Evolutionary conservation across 2,113 vertebrate genomes (phyloP).

Genomic region (Cyprinodon tularosa): DNA sequence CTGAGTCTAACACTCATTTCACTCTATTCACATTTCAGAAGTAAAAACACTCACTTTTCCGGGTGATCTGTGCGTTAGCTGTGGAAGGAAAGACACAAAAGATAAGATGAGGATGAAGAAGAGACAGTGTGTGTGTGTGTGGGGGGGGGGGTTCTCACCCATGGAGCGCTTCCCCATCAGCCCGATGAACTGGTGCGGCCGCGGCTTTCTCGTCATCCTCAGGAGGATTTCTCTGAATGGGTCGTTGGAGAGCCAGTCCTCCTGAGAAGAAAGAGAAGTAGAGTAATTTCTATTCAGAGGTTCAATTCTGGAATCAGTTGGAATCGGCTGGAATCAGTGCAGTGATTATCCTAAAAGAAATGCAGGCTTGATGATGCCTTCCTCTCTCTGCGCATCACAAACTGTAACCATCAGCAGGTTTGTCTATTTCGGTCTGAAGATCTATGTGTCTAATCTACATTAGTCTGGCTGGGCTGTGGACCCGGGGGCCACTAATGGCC

Average conservation of each 20-base stretch:
- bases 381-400: too few relatives aligned
- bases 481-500: slow-evolving; percentile 20
- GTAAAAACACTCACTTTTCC: slow-evolving; percentile 89
- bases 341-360: too few relatives aligned
- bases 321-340: too few relatives aligned
- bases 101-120: background rate
- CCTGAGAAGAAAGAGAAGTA: slow-evolving; percentile 48
- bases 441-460: slow-evolving; percentile 26
- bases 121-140: too few relatives aligned
- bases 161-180: slow-evolving; percentile 95
- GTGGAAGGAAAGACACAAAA: slow-evolving; percentile 9
- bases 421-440: slow-evolving; percentile 8
- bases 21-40: background rate
- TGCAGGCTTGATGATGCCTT: too few relatives aligned
- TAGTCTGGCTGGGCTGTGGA: slow-evolving; percentile 25
- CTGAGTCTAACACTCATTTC: too few relatives aligned
- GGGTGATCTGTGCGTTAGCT: slow-evolving; percentile 91
- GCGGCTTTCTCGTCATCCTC: slow-evolving; percentile 93
- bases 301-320: too few relatives aligned
- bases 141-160: slow-evolving; percentile 77
- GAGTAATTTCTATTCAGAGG: background rate
- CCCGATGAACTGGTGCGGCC: slow-evolving; percentile 92
- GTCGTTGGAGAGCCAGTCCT: slow-evolving; percentile 74
- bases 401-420: too few relatives aligned
- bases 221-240: slow-evolving; percentile 88